These are phyloP conservation scores for Eonycteris spelaea DNA, from an alignment of 2,113 vertebrate genomes.

Conservation along the genomic window DNA sequence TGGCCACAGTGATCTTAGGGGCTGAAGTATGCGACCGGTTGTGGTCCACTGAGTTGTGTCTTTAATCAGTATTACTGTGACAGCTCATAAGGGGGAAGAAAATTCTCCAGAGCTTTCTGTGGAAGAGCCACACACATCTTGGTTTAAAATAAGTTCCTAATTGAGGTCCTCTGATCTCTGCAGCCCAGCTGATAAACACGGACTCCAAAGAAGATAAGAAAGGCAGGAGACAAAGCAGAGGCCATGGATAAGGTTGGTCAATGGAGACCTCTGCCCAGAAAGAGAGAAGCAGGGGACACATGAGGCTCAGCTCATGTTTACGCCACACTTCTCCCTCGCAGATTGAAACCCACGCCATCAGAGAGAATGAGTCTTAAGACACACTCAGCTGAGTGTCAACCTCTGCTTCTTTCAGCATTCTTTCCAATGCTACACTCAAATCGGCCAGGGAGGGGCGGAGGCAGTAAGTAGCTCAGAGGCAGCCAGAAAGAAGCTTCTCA, in stretches of 20 bases:
- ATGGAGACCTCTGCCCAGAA: not conserved
- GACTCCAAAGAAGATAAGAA: not conserved
- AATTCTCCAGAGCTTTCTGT: not conserved
- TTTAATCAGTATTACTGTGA: not conserved
- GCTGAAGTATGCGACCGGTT: not conserved
- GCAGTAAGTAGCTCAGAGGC: not conserved
- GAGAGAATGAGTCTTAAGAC: not conserved
- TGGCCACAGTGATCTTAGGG: not conserved
- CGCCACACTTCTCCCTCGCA: not conserved
- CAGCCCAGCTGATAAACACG: not conserved
- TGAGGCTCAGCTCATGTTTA: rapidly evolving
- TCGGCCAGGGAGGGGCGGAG: not conserved
- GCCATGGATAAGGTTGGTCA: not conserved
- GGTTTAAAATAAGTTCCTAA: conserved; percentile 29
- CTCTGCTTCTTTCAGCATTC: not conserved
- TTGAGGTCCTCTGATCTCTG: not conserved
- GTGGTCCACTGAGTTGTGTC: rapidly evolving
- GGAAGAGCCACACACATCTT: not conserved
- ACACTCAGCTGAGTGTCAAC: rapidly evolving
- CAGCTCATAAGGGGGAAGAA: not conserved
- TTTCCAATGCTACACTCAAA: rapidly evolving
- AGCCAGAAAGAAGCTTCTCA: not conserved
- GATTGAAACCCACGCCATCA: not conserved
- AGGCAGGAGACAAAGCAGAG: not conserved
- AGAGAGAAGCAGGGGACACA: not conserved